phyloP scores from a whole-genome alignment of 2,888 invertebrate species.

The Agelastica alni region DNA sequence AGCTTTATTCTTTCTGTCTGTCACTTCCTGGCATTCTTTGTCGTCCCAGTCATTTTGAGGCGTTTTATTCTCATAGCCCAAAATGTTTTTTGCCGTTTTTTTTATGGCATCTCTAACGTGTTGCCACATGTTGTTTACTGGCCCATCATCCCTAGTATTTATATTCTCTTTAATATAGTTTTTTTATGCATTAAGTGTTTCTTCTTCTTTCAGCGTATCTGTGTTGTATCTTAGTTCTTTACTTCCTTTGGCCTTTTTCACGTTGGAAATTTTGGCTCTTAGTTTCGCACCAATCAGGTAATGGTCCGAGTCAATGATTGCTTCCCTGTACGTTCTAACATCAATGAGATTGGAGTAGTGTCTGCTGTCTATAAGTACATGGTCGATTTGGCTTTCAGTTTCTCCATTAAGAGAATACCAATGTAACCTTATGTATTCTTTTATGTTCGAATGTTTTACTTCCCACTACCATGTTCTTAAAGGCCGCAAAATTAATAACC shows the following conservation, averaged over 20 bases:
- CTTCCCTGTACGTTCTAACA: neutral
- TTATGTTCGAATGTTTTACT: neutral
- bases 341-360: conserved; percentile 5
- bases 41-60: neutral
- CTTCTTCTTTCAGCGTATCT: neutral
- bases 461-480: neutral
- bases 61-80: neutral
- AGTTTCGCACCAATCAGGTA: neutral
- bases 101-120: neutral
- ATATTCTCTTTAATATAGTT: too few species aligned
- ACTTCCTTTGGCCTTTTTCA: too few species aligned
- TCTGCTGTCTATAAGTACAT: conserved; percentile 1
- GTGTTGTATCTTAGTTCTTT: too few species aligned
- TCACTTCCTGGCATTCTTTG: too few species aligned
- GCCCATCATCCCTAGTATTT: neutral
- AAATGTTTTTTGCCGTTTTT: neutral
- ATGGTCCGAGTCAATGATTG: conserved; percentile 3
- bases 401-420: neutral
- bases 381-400: neutral
- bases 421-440: neutral
- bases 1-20: too few species aligned
- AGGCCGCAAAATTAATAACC: neutral
- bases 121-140: neutral
- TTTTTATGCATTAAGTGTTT: too few species aligned
- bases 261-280: conserved; percentile 4